phyloP scores from a whole-genome alignment of 2,113 vertebrate genomes.

The Sorex araneus region DNA sequence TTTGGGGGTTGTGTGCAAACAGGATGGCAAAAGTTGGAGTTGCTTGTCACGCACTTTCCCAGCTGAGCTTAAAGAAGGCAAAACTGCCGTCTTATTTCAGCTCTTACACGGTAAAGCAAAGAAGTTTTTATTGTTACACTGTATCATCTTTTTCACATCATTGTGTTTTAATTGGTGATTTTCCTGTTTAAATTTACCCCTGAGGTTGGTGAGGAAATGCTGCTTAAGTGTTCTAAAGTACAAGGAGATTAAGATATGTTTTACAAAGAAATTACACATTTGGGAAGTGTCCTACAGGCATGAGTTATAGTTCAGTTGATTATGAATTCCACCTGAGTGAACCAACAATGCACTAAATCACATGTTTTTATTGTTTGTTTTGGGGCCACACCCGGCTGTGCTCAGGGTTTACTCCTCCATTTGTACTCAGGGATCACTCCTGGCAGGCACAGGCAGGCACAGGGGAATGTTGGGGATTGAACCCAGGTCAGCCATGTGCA shows the following conservation, averaged over 20 bases:
- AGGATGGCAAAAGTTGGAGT: not conserved
- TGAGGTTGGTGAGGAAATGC: not conserved
- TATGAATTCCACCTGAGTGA: slow-evolving; percentile 13
- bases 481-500: no score
- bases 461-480: no score
- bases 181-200: not conserved
- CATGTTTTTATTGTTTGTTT: no score
- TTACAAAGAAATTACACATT: not conserved
- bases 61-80: not conserved
- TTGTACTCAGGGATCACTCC: no score
- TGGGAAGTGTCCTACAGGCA: not conserved
- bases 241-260: not conserved
- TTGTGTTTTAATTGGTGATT: slow-evolving; percentile 14
- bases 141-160: not conserved
- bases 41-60: not conserved
- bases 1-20: not conserved
- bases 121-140: not conserved
- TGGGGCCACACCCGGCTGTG: no score
- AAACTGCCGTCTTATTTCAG: not conserved
- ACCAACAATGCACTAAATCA: not conserved
- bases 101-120: not conserved
- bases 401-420: no score
- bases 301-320: not conserved
- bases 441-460: no score
- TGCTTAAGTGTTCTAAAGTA: not conserved